Percentiles rank a stretch among this genome's conserved stretches.
These are phyloP conservation scores for Fragum whitleyi DNA, from an alignment of 2,888 invertebrate genomes.

Conservation along the genomic window DNA sequence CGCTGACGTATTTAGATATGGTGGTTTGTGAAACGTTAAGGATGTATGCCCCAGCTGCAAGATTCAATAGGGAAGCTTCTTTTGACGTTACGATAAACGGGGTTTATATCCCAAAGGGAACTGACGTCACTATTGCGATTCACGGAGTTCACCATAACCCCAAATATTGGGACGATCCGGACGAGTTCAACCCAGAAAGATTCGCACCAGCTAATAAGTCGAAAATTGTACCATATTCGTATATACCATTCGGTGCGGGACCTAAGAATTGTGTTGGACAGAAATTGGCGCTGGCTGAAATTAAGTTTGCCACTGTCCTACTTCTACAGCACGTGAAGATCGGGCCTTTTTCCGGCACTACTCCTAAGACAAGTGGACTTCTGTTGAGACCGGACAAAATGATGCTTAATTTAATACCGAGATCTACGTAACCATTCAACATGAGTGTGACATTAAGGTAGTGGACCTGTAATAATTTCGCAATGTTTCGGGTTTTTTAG, in stretches of 20 bases:
- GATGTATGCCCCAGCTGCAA: conserved; percentile 60
- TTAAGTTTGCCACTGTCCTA: conserved; percentile 69
- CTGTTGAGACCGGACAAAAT: conserved; percentile 8
- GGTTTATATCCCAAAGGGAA: conserved; percentile 60
- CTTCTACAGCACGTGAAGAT: conserved; percentile 68
- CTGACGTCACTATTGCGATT: conserved; percentile 57
- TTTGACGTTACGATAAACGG: conserved; percentile 62
- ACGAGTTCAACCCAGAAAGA: conserved; percentile 71
- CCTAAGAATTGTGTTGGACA: conserved; percentile 78
- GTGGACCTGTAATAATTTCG: no score
- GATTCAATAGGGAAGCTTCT: conserved; percentile 56
- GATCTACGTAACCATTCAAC: not conserved
- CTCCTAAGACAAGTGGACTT: conserved; percentile 31
- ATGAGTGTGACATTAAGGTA: no score
- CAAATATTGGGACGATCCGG: conserved; percentile 68
- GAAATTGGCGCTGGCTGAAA: conserved; percentile 72
- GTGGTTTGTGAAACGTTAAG: conserved; percentile 67
- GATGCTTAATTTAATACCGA: not conserved
- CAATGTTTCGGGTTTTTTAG: no score
- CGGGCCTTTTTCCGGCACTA: conserved; percentile 22
- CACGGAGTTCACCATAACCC: conserved; percentile 65
- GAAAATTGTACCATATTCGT: conserved; percentile 63
- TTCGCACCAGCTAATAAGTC: conserved; percentile 60
- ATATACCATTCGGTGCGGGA: conserved; percentile 76
- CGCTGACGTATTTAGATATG: conserved; percentile 65